A percentile compares a stretch with the other conserved stretches of the same genome.
These are phyloP conservation scores for Tuberolachnus salignus DNA, from an alignment of 2,888 invertebrate genomes.

Conservation along the genomic window DNA sequence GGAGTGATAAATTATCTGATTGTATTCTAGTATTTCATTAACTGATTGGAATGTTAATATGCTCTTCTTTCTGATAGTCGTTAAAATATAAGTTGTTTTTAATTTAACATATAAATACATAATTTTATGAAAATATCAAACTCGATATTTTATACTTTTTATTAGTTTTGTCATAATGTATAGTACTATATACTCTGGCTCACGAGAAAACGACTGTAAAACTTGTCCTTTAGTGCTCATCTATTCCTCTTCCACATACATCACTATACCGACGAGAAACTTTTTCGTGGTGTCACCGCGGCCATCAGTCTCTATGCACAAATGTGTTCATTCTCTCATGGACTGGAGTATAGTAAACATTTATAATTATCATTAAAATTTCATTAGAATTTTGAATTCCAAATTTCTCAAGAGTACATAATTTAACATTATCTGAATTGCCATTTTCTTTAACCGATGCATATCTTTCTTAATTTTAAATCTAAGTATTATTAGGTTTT, in stretches of 20 bases:
- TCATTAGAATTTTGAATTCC: neutral
- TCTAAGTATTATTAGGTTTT: conserved; percentile 20
- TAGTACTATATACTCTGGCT: too few species aligned
- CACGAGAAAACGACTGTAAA: too few species aligned
- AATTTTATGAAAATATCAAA: neutral
- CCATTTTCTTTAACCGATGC: neutral
- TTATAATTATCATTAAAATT: too few species aligned
- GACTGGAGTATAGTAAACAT: too few species aligned
- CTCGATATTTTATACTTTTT: neutral
- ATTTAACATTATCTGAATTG: neutral
- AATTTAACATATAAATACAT: too few species aligned
- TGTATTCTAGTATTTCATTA: conserved; percentile 12
- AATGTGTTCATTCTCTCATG: too few species aligned
- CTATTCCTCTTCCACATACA: too few species aligned
- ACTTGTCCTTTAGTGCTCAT: too few species aligned
- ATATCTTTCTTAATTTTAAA: conserved; percentile 8
- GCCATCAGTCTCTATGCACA: too few species aligned
- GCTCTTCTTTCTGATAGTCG: neutral
- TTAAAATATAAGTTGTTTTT: neutral
- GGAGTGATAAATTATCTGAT: conserved; percentile 14
- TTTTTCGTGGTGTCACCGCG: too few species aligned
- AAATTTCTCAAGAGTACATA: neutral
- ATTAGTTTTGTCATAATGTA: too few species aligned
- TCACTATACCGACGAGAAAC: too few species aligned
- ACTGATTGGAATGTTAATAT: neutral